Base-by-base conservation (phyloP, 2,797 vertebrate species). In the Lophius americanus region DNA sequence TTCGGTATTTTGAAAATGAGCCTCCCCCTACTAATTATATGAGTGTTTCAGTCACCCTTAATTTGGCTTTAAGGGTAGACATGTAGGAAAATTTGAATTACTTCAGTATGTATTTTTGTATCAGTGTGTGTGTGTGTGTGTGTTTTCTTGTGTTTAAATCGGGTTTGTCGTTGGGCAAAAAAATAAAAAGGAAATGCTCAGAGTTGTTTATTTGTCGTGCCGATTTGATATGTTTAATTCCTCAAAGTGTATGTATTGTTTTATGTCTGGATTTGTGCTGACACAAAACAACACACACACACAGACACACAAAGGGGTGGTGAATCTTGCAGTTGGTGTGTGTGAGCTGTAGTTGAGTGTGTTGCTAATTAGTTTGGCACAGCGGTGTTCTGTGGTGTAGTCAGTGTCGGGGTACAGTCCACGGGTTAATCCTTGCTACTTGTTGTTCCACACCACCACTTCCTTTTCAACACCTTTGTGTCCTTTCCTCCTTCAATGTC, bases 311-410 rank as follows among this genome's bases (percentile, higher is more conserved):
- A 41, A 6, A 41, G 72, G 55, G 48, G 13, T 44, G 79, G 78
- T 76, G 76, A 76, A 82, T 63, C 56, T 76, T 35, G 60, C 67
- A 61, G 65, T 73, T 76, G 70, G 70, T 78, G 65, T 76, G 56
- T 82, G 73, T 77, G 83, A 83, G 77, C 75, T 73, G 74, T 62
- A 75, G 78, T 73, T 81, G 70, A 75, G 79, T 87, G 88, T 78
- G 70, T 76, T 73, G 73, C 86, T 91, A 91, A 92, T 92, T 93
- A 88, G 87, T 91, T 90, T 89, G 88, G 85, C 82, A 82, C 82
- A 73, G 81, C 58, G 7, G 63, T 68, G 49, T 81, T 81, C 81
- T 43, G 23, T 33, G 14, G 52, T 48, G 56, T 41, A 23, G 61
- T 66, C 62, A 49, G 73, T n/a, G 60, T 70, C 53, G 70, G 70